A percentile compares a stretch with the other conserved stretches of the same genome.
Conservation (phyloP, 1,140 invertebrate species). For the Pollicipes pollicipes region DNA sequence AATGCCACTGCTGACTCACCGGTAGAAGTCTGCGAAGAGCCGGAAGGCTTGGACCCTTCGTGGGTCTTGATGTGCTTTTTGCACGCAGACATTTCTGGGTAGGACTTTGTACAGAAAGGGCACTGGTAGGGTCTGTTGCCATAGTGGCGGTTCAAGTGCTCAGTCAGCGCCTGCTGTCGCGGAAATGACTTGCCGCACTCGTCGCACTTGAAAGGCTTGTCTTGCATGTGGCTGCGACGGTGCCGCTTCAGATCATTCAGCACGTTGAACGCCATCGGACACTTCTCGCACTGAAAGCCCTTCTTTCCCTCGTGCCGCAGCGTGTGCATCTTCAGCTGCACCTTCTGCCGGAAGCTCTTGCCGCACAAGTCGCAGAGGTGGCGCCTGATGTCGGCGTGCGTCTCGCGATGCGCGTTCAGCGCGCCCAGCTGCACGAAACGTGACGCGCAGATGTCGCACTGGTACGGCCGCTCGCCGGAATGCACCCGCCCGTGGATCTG, state of each 20-base stretch:
- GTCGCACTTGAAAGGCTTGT: conserved; percentile 9
- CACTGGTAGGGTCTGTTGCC: too few relatives aligned
- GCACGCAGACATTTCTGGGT: too few relatives aligned
- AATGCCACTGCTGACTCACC: too few relatives aligned
- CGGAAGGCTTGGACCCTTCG: too few relatives aligned
- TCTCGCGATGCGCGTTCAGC: conserved; percentile 14
- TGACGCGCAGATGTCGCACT: conserved; percentile 37
- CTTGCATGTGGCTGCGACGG: conserved; percentile 4
- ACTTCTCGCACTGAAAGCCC: conserved; percentile 20
- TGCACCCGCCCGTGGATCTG: conserved; percentile 74
- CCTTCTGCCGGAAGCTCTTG: conserved; percentile 22
- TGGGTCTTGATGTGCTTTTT: too few relatives aligned
- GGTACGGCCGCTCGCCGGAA: conserved; percentile 90
- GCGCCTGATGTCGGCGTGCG: conserved; percentile 22
- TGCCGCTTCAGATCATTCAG: background rate
- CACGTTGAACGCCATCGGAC: conserved; percentile 12
- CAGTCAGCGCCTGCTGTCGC: too few relatives aligned
- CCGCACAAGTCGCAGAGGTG: conserved; percentile 20
- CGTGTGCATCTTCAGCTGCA: conserved; percentile 22
- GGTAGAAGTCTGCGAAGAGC: too few relatives aligned
- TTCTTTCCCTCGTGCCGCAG: conserved; percentile 21
- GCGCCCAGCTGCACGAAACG: conserved; percentile 1
- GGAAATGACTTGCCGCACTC: conserved; percentile 6
- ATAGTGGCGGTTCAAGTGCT: too few relatives aligned
- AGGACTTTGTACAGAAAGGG: too few relatives aligned